Evolutionary conservation across 2,113 vertebrate genomes (phyloP).

Genomic region (Corynorhinus townsendii): DNA sequence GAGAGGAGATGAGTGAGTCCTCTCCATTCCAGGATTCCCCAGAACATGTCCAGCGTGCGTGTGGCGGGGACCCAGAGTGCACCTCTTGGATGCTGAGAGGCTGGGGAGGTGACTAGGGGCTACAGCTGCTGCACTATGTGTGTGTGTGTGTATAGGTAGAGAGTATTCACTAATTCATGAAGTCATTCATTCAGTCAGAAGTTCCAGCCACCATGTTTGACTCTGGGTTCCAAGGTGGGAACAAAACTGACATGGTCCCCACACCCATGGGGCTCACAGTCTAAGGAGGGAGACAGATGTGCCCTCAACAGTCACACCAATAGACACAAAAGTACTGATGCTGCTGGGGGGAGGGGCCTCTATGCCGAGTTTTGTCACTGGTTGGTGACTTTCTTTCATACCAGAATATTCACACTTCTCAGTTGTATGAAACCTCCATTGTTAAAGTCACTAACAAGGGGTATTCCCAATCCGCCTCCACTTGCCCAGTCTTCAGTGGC

Average conservation of each 20-base stretch:
- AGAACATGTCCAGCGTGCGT: background rate
- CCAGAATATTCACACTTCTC: background rate
- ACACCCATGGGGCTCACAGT: background rate
- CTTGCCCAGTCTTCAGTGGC: too few relatives aligned
- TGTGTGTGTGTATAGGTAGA: background rate
- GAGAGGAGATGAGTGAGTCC: background rate
- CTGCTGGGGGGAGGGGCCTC: background rate
- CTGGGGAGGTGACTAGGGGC: background rate
- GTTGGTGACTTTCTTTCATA: background rate
- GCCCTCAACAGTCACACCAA: background rate
- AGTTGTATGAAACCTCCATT: background rate
- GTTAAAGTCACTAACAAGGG: background rate
- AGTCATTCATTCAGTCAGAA: background rate
- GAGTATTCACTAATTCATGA: background rate
- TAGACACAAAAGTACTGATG: background rate
- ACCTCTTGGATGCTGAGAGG: background rate
- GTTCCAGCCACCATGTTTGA: background rate
- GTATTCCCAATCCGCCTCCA: background rate
- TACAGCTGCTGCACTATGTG: fast-evolving
- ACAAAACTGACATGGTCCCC: background rate
- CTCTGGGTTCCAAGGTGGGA: background rate
- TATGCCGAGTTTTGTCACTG: background rate
- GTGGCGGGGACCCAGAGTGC: background rate
- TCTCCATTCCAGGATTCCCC: background rate
- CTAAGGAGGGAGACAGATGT: background rate